These are phyloP conservation scores for Agapostemon virescens DNA, from an alignment of 2,888 invertebrate genomes.

Conservation along the genomic window DNA sequence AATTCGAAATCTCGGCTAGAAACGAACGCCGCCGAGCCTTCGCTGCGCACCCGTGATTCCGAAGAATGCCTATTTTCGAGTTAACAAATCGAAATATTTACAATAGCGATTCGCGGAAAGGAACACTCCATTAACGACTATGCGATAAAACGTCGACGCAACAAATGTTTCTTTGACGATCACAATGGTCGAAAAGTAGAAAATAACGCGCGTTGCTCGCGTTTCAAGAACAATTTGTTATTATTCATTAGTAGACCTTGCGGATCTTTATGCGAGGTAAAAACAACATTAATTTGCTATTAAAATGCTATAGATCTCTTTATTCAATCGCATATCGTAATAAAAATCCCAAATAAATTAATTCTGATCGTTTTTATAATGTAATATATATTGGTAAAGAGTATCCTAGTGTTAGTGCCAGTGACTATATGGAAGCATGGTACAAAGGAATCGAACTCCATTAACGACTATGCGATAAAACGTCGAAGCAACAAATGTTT, in stretches of 20 bases:
- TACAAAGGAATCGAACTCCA: background rate
- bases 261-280: too few species aligned
- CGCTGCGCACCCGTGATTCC: too few species aligned
- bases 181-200: background rate
- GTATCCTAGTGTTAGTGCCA: too few species aligned
- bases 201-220: background rate
- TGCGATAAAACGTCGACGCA: background rate
- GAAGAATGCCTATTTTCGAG: background rate
- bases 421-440: too few species aligned
- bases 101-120: background rate
- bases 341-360: too few species aligned
- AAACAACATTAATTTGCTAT: too few species aligned
- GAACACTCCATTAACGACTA: background rate
- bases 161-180: background rate
- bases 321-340: too few species aligned
- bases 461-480: background rate
- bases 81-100: background rate
- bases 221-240: too few species aligned
- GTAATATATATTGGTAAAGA: too few species aligned
- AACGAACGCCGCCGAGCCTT: background rate
- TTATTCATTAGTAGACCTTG: too few species aligned
- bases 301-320: too few species aligned
- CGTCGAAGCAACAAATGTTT: background rate
- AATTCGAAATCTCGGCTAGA: slow-evolving; percentile 3
- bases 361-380: too few species aligned